Evolutionary conservation across 1,140 invertebrate genomes (phyloP).

Genomic region (Platyscapa corneri): DNA sequence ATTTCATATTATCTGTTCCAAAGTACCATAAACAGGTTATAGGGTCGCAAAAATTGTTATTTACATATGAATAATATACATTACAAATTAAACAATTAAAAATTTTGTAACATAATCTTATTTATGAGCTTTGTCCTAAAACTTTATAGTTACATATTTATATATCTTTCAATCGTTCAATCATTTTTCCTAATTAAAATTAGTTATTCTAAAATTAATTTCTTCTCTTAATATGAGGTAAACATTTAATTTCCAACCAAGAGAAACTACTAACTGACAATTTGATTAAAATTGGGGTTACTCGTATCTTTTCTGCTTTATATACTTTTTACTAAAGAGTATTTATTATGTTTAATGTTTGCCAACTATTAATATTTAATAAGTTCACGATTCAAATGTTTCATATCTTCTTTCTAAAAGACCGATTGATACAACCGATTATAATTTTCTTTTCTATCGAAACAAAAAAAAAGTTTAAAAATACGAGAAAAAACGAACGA

Average conservation of each 20-base stretch:
- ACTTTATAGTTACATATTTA: slow-evolving; percentile 6
- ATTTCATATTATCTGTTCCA: not conserved
- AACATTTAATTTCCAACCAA: slow-evolving; percentile 24
- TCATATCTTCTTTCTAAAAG: slow-evolving; percentile 35
- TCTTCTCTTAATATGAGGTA: slow-evolving; percentile 8
- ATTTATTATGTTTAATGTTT: slow-evolving; percentile 5
- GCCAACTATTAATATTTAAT: slow-evolving; percentile 38
- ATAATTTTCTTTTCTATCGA: slow-evolving; percentile 29
- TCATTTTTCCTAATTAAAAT: slow-evolving; percentile 13
- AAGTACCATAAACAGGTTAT: not conserved
- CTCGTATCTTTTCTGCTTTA: not conserved
- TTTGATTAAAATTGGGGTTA: slow-evolving; percentile 16
- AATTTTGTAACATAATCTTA: not conserved
- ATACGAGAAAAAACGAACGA: not conserved
- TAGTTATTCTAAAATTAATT: slow-evolving; percentile 26
- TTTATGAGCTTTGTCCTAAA: slow-evolving; percentile 17
- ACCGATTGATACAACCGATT: slow-evolving; percentile 52
- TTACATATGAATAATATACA: slow-evolving; percentile 2
- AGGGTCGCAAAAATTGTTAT: not conserved
- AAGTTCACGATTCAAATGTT: slow-evolving; percentile 34
- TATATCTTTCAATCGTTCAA: slow-evolving; percentile 20
- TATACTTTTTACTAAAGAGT: slow-evolving; percentile 32
- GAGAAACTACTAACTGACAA: slow-evolving; percentile 7
- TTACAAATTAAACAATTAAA: not conserved
- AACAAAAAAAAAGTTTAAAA: slow-evolving; percentile 42